phyloP scores from a whole-genome alignment of 2,888 invertebrate species.

The Apamea anceps region DNA sequence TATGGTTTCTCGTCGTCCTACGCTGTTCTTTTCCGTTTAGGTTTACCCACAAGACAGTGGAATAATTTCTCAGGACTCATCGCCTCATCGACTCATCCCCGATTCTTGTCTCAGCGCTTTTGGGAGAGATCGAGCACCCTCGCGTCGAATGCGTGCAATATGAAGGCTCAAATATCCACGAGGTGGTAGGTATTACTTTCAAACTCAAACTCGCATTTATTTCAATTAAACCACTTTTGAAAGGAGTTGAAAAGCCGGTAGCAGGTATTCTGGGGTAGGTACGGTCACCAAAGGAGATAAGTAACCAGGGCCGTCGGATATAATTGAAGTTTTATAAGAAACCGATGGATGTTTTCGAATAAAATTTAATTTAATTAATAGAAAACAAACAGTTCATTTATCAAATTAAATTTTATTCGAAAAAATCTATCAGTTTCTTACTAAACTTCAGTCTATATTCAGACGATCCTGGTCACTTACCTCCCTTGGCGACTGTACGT shows the following conservation, averaged over 20 bases:
- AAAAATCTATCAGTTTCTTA: no score
- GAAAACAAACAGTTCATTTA: no score
- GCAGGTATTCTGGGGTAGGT: neutral
- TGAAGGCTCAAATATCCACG: neutral
- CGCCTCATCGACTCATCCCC: neutral
- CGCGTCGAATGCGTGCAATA: neutral
- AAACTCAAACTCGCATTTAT: neutral
- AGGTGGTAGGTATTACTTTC: neutral
- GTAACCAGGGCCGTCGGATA: no score
- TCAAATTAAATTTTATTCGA: no score
- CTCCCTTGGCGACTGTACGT: no score
- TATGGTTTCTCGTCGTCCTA: neutral
- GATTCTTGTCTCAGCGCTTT: neutral
- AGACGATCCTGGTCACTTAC: no score
- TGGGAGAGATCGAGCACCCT: neutral
- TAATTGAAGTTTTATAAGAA: no score
- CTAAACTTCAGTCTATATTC: no score
- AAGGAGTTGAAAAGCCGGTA: neutral
- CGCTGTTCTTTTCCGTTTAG: neutral
- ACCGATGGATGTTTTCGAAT: no score
- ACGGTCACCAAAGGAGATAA: neutral
- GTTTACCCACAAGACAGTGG: neutral
- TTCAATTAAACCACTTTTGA: neutral
- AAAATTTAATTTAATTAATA: no score
- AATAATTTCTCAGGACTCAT: neutral